A percentile compares a stretch with the other conserved stretches of the same genome.
These are phyloP conservation scores for Ashinkailepas kermadecensis DNA, from an alignment of 2,888 invertebrate species.

Conservation along the genomic window DNA sequence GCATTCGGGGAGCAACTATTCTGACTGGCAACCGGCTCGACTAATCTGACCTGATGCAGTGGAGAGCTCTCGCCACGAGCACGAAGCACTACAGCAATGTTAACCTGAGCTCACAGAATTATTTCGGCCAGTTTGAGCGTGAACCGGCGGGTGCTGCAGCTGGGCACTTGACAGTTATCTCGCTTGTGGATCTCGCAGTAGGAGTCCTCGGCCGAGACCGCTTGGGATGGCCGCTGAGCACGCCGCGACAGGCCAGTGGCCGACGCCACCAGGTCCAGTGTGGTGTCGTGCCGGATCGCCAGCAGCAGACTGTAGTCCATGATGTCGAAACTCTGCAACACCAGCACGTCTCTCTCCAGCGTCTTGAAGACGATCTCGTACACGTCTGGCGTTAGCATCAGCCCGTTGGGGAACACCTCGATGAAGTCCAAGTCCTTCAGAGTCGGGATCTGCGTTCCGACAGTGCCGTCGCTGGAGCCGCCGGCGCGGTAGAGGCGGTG, in stretches of 20 bases:
- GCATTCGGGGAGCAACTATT: too few relatives aligned
- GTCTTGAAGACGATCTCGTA: constrained; percentile 43
- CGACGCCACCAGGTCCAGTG: constrained; percentile 4
- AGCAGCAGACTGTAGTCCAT: constrained; percentile 51
- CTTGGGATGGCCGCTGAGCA: neutral
- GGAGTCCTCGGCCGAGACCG: neutral
- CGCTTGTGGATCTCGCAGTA: constrained; percentile 3
- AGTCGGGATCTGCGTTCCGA: constrained; percentile 41
- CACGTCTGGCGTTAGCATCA: constrained; percentile 42
- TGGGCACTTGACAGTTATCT: neutral
- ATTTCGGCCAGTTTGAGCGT: neutral
- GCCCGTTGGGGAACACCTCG: constrained; percentile 35
- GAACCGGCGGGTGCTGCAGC: neutral
- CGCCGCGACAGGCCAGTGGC: neutral
- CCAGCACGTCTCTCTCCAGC: constrained; percentile 44
- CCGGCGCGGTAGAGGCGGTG: neutral
- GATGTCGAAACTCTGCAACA: constrained; percentile 49
- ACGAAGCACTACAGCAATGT: neutral
- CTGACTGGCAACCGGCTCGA: too few relatives aligned
- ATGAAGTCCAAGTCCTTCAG: constrained; percentile 45
- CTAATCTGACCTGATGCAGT: too few relatives aligned
- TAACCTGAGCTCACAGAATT: neutral
- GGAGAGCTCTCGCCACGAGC: too few relatives aligned
- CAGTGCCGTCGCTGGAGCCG: neutral
- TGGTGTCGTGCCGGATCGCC: constrained; percentile 40